Percentiles rank a stretch among this genome's conserved stretches.
phyloP scores from a whole-genome alignment of 2,888 invertebrate species.

The Ellobium chinense region DNA sequence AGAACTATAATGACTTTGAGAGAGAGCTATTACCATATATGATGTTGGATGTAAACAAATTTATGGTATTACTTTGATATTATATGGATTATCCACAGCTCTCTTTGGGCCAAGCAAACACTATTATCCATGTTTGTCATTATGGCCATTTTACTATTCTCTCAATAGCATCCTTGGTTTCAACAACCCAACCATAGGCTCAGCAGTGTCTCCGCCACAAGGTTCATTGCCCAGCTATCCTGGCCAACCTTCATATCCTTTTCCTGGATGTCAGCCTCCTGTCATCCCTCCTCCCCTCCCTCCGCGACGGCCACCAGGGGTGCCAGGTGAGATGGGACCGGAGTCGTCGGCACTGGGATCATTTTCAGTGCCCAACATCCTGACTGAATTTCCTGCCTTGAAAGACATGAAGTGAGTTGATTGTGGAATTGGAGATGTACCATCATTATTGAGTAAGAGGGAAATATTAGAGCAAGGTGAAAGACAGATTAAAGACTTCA shows the following conservation, averaged over 20 bases:
- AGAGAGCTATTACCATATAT: too few relatives aligned
- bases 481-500: too few relatives aligned
- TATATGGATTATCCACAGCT: too few relatives aligned
- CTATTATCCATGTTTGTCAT: too few relatives aligned
- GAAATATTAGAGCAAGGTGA: too few relatives aligned
- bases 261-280: constrained; percentile 37
- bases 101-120: too few relatives aligned
- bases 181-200: constrained; percentile 40
- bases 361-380: constrained; percentile 59
- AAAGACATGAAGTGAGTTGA: constrained; percentile 70
- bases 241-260: constrained; percentile 21
- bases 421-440: too few relatives aligned
- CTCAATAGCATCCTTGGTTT: constrained; percentile 32
- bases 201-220: constrained; percentile 11
- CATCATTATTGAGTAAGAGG: too few relatives aligned
- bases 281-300: constrained; percentile 50
- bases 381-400: constrained; percentile 68
- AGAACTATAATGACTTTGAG: too few relatives aligned
- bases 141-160: background rate
- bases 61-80: too few relatives aligned
- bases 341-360: constrained; percentile 33
- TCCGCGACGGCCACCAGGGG: constrained; percentile 42
- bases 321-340: constrained; percentile 13
- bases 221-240: constrained; percentile 29
- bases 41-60: too few relatives aligned